Evolutionary conservation across 2,888 invertebrate genomes (phyloP), one percentile per base, ranked within the genome.

Genomic region (Malacosoma neustria): DNA sequence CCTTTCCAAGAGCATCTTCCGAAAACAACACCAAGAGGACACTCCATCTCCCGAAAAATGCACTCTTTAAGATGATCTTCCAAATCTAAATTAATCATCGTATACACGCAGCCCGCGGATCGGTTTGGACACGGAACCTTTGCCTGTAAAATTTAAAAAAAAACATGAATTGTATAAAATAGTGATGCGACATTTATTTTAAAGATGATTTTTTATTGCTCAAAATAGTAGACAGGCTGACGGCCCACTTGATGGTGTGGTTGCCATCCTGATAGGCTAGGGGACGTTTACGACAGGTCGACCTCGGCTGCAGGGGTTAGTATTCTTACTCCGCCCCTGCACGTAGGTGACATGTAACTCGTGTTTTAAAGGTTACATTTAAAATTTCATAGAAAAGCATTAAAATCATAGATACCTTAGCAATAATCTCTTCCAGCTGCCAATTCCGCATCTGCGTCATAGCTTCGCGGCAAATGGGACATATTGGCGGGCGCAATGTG

Each of bases 401-500:
- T 7, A n/a, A 22, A 13, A 31, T 30, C 9, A 34, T 38, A 39
- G 32, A 37, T 57, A 77, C 79, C 67, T 70, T 71, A 3, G 58
- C 39, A 35, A 77, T 61, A 14, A 82, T 58, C 6, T 80, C 77
- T 49, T 84, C 82, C 1, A 85, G 62, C 36, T 71, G 66, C 70
- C 73, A 74, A 51, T 81, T 85, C 46, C 84, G 64, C 69, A 80
- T 81, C 55, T 81, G 76, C 3, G 81, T 84, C 69, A 85, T 80
- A 1, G 61, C 40, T 47, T 77, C 69, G 9, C 84, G 73, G 48
- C 84, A 85, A 22, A 81, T 67, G 2, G 84, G 84, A 41, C 84
- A 85, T 13, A 60, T 52, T 0, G 79, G 67, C 6, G 80, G 75
- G 30, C 51, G 34, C 37, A 85, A 52, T 14, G 42, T 60, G 29